Conservation (phyloP, 1,140 invertebrate species). For the Nylanderia fulva region DNA sequence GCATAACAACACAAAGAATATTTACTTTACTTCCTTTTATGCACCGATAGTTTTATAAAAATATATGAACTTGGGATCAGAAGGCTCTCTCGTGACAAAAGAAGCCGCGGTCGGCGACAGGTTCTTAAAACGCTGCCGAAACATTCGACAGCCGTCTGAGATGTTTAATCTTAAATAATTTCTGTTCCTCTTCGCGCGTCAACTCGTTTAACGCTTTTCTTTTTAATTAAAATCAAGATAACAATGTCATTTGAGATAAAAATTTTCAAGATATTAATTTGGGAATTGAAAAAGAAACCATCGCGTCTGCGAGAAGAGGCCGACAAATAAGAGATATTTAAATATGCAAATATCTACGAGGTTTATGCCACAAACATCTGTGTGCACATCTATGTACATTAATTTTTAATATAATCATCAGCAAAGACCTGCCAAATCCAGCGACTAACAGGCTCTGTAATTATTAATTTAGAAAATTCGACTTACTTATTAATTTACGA, state of each 20-base stretch:
- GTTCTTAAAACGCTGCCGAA: background rate
- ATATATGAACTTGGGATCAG: background rate
- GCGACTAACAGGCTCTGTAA: background rate
- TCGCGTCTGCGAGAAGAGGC: no score
- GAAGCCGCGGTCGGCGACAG: constrained; percentile 7
- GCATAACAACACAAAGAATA: background rate
- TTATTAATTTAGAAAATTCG: constrained; percentile 10
- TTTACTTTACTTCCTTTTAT: constrained; percentile 3
- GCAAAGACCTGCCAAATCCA: background rate
- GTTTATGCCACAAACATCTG: background rate
- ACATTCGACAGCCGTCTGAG: background rate
- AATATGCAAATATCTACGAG: background rate
- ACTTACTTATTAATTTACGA: background rate
- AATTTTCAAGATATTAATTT: background rate
- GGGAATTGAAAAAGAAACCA: background rate
- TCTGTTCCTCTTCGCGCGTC: background rate
- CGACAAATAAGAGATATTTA: background rate
- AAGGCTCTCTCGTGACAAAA: constrained; percentile 29
- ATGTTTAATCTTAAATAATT: background rate
- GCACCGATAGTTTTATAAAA: background rate
- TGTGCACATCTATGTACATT: background rate
- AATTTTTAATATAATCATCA: background rate
- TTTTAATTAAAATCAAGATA: background rate
- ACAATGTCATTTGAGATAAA: background rate
- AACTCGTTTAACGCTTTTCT: background rate